Base-by-base conservation (phyloP, 2,797 vertebrate genomes). In the Brachyalestes nurse region DNA sequence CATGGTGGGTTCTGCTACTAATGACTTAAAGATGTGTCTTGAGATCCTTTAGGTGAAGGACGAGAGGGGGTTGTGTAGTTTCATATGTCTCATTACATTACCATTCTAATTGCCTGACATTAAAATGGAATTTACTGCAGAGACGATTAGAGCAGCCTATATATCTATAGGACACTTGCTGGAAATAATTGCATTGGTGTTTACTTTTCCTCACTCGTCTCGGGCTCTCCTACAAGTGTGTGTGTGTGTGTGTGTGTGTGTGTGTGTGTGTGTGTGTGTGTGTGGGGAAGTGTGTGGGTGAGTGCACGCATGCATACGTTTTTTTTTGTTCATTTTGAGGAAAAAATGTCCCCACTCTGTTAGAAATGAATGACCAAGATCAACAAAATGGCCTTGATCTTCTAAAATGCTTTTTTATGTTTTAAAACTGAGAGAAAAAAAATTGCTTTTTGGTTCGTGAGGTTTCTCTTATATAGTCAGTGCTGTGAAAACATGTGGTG, bases 171-270 rank as follows among this genome's bases (percentile, higher is more conserved):
- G 83, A 86, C 83, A 84, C 83, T 82, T 77, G 78, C 79, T 75
- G 8, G 75, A 57, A 83, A 83, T 86, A 84, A 88, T 85, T 83
- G 72, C 81, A 84, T 87, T 88, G 79, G 61, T 86, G 86, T 88
- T 88, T 88, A 81, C 84, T 83, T 82, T 86, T 75, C 77, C 77
- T 61, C 78, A 66, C 67, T 86, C 83, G 81, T 85, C 82, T 86
- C 78, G 74, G 76, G 65, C 42, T 82, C 23, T 70, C 80, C 82
- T 77, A 73, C 80, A 85, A 80, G 82, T 81, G 81, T 80, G 81
- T 83, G 78, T 83, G 78, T 72, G 28, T 67, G 34, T 2, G 5
- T 3, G 34, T 34, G 34, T 34, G 34, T 34, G 34, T 2, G 34
- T 64, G 72, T n/a, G 19, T 71, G 28, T 83, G 78, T 83, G 78